Evolutionary conservation across 2,888 invertebrate species (phyloP).

Genomic region (Lasioglossum calceatum): DNA sequence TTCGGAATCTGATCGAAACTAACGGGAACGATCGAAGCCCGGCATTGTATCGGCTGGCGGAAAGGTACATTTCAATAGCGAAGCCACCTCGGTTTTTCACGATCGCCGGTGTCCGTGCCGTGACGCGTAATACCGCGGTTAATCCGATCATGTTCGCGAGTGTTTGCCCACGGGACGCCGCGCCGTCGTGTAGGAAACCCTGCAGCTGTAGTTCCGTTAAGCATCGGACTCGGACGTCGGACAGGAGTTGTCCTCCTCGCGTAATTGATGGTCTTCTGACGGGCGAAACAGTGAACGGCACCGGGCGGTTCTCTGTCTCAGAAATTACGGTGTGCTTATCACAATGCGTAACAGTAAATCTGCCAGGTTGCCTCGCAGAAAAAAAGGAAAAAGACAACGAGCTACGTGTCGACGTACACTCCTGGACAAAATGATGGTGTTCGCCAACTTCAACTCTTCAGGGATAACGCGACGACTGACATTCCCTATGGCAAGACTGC

Average conservation of each 20-base stretch:
- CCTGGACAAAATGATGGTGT: neutral
- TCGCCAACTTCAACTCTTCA: neutral
- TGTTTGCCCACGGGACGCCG: constrained; percentile 13
- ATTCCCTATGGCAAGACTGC: no score
- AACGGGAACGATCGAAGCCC: constrained; percentile 15
- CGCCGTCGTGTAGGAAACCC: constrained; percentile 12
- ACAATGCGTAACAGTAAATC: constrained; percentile 60
- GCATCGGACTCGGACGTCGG: constrained; percentile 1
- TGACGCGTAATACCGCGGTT: constrained; percentile 19
- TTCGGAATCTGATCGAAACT: constrained; percentile 22
- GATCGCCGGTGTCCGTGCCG: constrained; percentile 31
- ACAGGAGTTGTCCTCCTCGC: constrained; percentile 31
- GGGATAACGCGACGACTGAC: no score
- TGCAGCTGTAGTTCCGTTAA: constrained; percentile 36
- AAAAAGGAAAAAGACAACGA: neutral
- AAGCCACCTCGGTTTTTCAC: constrained; percentile 11
- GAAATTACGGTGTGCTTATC: constrained; percentile 45
- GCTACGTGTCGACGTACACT: neutral
- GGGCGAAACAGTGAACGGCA: constrained; percentile 25
- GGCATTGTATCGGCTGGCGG: constrained; percentile 14
- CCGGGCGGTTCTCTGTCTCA: constrained; percentile 5
- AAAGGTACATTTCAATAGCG: constrained; percentile 17
- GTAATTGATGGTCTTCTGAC: constrained; percentile 52
- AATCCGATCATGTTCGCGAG: constrained; percentile 37
- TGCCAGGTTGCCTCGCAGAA: neutral